phyloP scores from a whole-genome alignment of 2,113 vertebrate species.

The Cryptomyrus ogoouensis region DNA sequence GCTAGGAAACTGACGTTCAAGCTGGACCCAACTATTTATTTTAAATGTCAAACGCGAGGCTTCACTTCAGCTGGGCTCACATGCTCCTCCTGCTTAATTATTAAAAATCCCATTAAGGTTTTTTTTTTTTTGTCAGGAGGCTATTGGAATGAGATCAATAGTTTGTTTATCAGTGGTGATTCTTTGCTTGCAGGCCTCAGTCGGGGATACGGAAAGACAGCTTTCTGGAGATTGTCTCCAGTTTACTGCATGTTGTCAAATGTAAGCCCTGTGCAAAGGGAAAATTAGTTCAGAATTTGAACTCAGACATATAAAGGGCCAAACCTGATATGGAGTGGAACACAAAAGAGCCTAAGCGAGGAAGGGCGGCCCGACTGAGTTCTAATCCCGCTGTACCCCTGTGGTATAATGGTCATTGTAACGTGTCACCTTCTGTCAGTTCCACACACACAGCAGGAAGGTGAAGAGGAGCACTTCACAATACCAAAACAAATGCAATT shows the following conservation, averaged over 20 bases:
- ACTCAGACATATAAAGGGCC: background rate
- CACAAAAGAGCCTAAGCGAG: background rate
- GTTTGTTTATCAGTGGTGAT: slow-evolving; percentile 2
- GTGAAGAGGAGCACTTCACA: background rate
- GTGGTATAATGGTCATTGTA: background rate
- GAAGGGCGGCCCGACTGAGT: background rate
- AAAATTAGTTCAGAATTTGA: background rate
- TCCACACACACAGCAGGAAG: background rate
- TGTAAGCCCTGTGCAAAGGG: background rate
- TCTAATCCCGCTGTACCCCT: background rate
- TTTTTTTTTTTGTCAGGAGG: background rate
- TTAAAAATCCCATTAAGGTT: slow-evolving; percentile 8
- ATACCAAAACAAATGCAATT: background rate
- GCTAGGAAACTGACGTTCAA: background rate
- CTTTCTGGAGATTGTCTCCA: background rate
- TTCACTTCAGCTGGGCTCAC: background rate
- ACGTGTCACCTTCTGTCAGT: background rate
- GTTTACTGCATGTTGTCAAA: background rate
- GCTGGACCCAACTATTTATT: slow-evolving; percentile 11
- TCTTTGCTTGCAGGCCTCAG: background rate
- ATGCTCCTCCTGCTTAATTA: background rate
- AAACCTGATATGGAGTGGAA: background rate
- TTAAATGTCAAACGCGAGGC: background rate
- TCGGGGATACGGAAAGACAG: too few species aligned
- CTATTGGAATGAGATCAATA: background rate